These are phyloP conservation scores for Tiphia femorata DNA, from an alignment of 2,888 invertebrate genomes.

Conservation along the genomic window DNA sequence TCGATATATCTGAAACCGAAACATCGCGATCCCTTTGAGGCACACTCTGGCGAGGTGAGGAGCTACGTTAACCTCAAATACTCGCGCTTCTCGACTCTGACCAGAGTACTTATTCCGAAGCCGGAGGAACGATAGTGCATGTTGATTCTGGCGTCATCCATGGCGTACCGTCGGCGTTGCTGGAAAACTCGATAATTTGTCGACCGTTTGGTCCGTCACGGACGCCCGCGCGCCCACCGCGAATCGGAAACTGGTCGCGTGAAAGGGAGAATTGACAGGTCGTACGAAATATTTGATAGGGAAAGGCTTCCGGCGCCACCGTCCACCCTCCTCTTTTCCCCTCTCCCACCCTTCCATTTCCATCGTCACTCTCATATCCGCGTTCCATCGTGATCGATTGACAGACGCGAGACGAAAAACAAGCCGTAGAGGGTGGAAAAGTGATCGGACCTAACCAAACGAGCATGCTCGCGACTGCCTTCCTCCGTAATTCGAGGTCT, in stretches of 20 bases:
- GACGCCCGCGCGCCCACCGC: slow-evolving; percentile 33
- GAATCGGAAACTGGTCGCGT: slow-evolving; percentile 29
- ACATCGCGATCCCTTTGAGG: not conserved
- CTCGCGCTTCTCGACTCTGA: slow-evolving; percentile 27
- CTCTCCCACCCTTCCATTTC: slow-evolving; percentile 2
- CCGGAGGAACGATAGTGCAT: slow-evolving; percentile 50
- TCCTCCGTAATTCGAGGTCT: too few relatives aligned
- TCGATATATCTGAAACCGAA: slow-evolving; percentile 57
- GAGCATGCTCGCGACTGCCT: not conserved
- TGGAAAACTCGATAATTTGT: slow-evolving; percentile 46
- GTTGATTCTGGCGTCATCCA: slow-evolving; percentile 49
- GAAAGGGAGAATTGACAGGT: slow-evolving; percentile 45
- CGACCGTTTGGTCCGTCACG: slow-evolving; percentile 23
- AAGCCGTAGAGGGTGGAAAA: slow-evolving; percentile 46
- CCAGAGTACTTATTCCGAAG: slow-evolving; percentile 44
- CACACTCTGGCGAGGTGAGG: too few relatives aligned
- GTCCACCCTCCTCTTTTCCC: not conserved
- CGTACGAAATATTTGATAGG: slow-evolving; percentile 53
- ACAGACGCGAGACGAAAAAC: too few relatives aligned
- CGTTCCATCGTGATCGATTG: slow-evolving; percentile 42
- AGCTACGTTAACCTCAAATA: not conserved
- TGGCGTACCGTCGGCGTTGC: slow-evolving; percentile 24
- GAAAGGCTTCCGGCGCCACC: slow-evolving; percentile 23
- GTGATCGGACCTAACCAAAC: slow-evolving; percentile 4
- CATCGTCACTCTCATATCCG: not conserved